These are phyloP conservation scores for Indicator indicator DNA, from an alignment of 2,113 vertebrate species.

Conservation along the genomic window DNA sequence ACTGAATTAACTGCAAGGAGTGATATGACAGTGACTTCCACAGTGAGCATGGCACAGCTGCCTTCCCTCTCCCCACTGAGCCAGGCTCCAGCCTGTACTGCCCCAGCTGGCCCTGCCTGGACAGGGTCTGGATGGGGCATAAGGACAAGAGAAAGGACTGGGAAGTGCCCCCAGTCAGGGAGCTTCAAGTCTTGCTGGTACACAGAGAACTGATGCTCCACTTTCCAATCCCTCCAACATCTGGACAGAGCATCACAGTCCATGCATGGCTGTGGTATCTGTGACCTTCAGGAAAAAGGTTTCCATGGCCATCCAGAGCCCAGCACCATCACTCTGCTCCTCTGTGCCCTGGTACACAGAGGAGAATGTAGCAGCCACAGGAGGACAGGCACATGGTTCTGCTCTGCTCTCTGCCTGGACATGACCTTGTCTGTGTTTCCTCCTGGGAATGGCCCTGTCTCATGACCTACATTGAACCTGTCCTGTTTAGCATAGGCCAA, in stretches of 20 bases:
- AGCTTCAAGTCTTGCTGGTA: background rate
- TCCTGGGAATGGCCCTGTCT: background rate
- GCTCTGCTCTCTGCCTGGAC: background rate
- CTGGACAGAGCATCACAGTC: background rate
- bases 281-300: background rate
- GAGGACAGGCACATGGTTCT: background rate
- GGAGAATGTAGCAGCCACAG: background rate
- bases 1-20: background rate
- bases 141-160: background rate
- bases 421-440: background rate
- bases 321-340: background rate
- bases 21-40: accelerated
- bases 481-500: background rate
- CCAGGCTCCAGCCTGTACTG: background rate
- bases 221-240: background rate
- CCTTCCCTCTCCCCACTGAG: background rate
- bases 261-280: accelerated
- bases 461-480: background rate
- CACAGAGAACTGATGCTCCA: accelerated
- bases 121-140: background rate
- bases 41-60: accelerated
- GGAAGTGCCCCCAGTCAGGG: background rate
- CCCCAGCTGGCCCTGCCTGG: background rate
- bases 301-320: background rate
- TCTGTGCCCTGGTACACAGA: background rate